Percentiles rank a stretch among this genome's conserved stretches.
These are phyloP conservation scores for Cydia strobilella DNA, from an alignment of 1,140 invertebrate species.

Conservation along the genomic window DNA sequence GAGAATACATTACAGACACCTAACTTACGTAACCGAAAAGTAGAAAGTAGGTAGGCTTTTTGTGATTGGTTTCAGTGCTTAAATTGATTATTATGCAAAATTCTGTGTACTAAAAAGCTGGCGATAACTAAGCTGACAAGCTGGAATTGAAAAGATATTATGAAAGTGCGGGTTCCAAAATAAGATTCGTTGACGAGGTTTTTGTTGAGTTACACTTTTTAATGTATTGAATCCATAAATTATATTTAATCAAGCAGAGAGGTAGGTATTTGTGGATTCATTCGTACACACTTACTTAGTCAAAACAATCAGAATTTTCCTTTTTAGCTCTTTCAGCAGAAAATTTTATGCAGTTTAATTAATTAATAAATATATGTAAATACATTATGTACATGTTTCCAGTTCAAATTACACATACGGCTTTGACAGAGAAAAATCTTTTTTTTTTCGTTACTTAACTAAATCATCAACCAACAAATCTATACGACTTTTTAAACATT, in stretches of 20 bases:
- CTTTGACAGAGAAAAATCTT: background rate
- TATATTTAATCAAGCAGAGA: too few species aligned
- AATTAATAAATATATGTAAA: too few species aligned
- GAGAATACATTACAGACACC: conserved; percentile 36
- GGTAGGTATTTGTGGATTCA: too few species aligned
- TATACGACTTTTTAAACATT: background rate
- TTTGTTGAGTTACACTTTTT: background rate
- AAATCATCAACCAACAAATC: background rate
- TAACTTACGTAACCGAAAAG: background rate
- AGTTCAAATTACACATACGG: too few species aligned
- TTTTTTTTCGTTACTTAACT: background rate
- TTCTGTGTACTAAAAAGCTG: background rate
- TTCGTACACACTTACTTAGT: too few species aligned
- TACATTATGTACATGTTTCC: too few species aligned
- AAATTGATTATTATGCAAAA: conserved; percentile 39
- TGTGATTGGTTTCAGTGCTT: conserved; percentile 44
- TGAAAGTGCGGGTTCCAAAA: conserved; percentile 1
- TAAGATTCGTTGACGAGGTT: background rate
- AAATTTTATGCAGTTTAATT: too few species aligned
- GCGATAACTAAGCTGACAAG: conserved; percentile 18
- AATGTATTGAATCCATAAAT: background rate
- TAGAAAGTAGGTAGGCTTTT: conserved; percentile 18
- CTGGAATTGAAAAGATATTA: conserved; percentile 21
- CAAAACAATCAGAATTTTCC: too few species aligned
- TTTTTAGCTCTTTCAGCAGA: too few species aligned